Conservation (phyloP, 2,888 invertebrate species). For the Drosophila leonis region DNA sequence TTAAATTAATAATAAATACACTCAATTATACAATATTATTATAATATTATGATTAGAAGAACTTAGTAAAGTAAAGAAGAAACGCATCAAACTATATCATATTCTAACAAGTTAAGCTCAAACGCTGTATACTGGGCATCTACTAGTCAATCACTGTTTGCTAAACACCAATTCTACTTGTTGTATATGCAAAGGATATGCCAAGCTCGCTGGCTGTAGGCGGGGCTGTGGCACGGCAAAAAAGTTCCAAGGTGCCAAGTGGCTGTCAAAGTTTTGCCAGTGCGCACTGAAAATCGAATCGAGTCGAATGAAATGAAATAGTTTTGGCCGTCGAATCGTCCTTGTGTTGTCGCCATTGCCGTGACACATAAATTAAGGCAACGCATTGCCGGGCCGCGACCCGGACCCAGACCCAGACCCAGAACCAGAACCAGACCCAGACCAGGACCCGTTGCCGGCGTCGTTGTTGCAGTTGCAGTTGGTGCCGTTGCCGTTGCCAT, state of each 20-base stretch:
- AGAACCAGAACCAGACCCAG: neutral
- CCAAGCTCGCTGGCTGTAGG: conserved; percentile 28
- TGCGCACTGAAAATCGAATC: conserved; percentile 71
- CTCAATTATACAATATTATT: too few relatives aligned
- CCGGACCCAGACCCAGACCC: neutral
- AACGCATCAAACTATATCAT: too few relatives aligned
- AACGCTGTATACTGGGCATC: neutral
- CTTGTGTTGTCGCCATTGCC: conserved; percentile 47
- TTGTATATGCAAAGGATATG: conserved; percentile 36
- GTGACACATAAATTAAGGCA: conserved; percentile 72
- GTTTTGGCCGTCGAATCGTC: conserved; percentile 36
- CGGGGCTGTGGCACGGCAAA: conserved; percentile 28
- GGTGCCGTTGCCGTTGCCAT: conserved; percentile 2
- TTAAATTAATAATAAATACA: too few relatives aligned
- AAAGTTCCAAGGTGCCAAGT: conserved; percentile 80
- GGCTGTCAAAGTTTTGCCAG: conserved; percentile 77
- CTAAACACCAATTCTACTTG: neutral
- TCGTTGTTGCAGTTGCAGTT: conserved; percentile 7
- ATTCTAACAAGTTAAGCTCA: neutral
- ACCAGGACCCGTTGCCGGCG: neutral
- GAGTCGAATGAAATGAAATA: conserved; percentile 59
- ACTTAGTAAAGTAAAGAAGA: too few relatives aligned
- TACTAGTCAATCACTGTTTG: neutral
- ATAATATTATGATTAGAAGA: too few relatives aligned
- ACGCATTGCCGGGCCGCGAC: conserved; percentile 61